Evolutionary conservation across 2,113 vertebrate species (phyloP), one percentile per base, ranked within the genome.

Genomic region (Odontesthes bonariensis): DNA sequence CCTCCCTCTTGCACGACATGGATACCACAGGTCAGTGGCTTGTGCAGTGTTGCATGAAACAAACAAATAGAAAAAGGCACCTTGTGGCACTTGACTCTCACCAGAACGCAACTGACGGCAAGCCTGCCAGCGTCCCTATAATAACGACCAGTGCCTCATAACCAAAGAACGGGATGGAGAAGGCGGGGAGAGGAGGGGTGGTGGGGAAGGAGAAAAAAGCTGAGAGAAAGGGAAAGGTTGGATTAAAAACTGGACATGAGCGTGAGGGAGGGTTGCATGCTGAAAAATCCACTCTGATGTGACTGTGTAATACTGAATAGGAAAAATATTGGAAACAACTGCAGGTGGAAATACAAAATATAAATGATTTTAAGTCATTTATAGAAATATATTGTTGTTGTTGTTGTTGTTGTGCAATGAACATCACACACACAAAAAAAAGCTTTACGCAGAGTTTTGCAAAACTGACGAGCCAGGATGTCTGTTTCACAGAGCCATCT

Each of bases 31-130:
- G 97, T 98, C 97, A 99, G 94, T 95, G 96, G 95, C 94, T 96
- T 94, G 95, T 96, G 96, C 97, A 94, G 92, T 89, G 95, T 96
- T 96, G 95, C 97, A 95, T 99, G 96, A 98, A 98, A 96, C 97
- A 96, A 98, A 97, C 97, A 98, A 98, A 99, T 98, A 98, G 97
- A 97, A 97, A 98, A 97, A 96, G 95, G 94, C 96, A 97, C 96
- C 96, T 96, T 94, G 96, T 97, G 96, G 95, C 96, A 96, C 96
- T 97, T 92, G 89, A 95, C 94, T 95, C 95, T 94, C 93, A 78
- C 94, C 94, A 94, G 94, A 94, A 93, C 92, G 93, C 90, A 88
- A 94, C 95, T 93, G 91, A 92, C 83, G 62, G 88, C 79, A 47
- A 93, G 93, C 91, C 95, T 64, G 85, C 93, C 88, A 93, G 93